A percentile compares a stretch with the other conserved stretches of the same genome.
These are phyloP conservation scores for Machimus atricapillus DNA, from an alignment of 2,888 invertebrate species.

Conservation along the genomic window DNA sequence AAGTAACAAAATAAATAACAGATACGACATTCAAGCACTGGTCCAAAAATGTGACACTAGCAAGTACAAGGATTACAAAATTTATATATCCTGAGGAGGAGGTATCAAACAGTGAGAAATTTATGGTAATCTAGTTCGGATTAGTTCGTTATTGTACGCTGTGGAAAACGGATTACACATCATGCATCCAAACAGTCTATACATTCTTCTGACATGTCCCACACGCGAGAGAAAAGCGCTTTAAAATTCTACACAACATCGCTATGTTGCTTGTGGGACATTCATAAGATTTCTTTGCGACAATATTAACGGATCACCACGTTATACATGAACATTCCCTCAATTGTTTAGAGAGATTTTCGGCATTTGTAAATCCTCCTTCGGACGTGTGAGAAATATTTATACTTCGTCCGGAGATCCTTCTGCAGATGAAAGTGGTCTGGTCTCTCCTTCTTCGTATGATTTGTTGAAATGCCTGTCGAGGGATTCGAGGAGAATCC, in stretches of 20 bases:
- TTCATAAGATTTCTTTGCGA: conserved; percentile 24
- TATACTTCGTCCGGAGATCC: not conserved
- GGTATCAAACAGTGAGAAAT: not conserved
- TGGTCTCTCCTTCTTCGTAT: not conserved
- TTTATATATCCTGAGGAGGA: not conserved
- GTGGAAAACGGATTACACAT: not conserved
- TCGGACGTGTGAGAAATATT: conserved; percentile 27
- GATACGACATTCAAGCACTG: not conserved
- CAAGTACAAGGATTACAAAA: not conserved
- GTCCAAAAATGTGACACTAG: not conserved
- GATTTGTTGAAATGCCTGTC: not conserved
- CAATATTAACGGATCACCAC: conserved; percentile 34
- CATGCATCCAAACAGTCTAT: not conserved
- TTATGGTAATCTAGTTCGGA: conserved; percentile 19
- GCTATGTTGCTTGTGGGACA: not conserved
- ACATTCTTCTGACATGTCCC: not conserved
- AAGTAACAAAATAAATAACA: not conserved
- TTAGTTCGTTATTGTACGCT: not conserved
- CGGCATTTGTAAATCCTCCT: conserved; percentile 17
- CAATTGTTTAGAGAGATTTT: conserved; percentile 32
- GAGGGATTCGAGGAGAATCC: not conserved
- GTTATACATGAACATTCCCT: conserved; percentile 12
- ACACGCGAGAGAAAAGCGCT: not conserved
- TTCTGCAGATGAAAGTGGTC: not conserved
- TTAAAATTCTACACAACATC: conserved; percentile 21